Evolutionary conservation across 53 echinoderm and acorn worm species (phyloP).

Genomic region (Luidia sarsii): DNA sequence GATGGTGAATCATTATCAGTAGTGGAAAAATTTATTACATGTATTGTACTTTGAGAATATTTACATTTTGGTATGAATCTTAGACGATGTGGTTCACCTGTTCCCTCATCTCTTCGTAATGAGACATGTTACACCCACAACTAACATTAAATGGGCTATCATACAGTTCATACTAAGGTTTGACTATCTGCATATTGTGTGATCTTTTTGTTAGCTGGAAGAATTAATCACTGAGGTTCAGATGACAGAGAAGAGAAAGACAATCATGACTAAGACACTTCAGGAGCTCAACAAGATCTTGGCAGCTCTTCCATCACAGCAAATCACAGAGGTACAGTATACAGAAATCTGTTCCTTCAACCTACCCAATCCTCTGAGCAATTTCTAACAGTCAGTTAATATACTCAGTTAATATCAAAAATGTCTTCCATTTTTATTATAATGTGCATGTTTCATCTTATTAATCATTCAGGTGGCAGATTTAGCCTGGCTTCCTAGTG

Average conservation of each 20-base stretch:
- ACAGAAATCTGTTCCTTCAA: too few relatives aligned
- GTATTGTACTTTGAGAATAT: too few relatives aligned
- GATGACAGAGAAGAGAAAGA: slow-evolving; percentile 69
- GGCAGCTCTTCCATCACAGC: slow-evolving; percentile 41
- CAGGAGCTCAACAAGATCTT: slow-evolving; percentile 67
- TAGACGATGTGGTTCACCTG: too few relatives aligned
- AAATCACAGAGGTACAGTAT: slow-evolving; percentile 74
- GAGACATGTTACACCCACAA: not conserved
- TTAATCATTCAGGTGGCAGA: slow-evolving; percentile 68
- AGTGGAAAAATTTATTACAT: too few relatives aligned
- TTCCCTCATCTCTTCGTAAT: not conserved
- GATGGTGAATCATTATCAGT: too few relatives aligned
- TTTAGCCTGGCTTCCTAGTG: slow-evolving; percentile 53
- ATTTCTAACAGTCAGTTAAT: too few relatives aligned
- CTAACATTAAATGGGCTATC: not conserved
- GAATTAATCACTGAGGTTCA: slow-evolving; percentile 79
- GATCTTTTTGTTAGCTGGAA: slow-evolving; percentile 59
- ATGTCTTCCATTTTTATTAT: not conserved
- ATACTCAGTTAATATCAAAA: too few relatives aligned
- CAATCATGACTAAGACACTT: slow-evolving; percentile 56
- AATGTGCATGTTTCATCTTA: not conserved
- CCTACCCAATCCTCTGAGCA: too few relatives aligned
- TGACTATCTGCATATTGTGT: not conserved
- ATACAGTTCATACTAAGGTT: not conserved
- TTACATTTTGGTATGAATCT: too few relatives aligned